Evolutionary conservation across 2,888 invertebrate genomes (phyloP), one percentile per base, ranked within the genome.

Genomic region (Xylocampa areola): DNA sequence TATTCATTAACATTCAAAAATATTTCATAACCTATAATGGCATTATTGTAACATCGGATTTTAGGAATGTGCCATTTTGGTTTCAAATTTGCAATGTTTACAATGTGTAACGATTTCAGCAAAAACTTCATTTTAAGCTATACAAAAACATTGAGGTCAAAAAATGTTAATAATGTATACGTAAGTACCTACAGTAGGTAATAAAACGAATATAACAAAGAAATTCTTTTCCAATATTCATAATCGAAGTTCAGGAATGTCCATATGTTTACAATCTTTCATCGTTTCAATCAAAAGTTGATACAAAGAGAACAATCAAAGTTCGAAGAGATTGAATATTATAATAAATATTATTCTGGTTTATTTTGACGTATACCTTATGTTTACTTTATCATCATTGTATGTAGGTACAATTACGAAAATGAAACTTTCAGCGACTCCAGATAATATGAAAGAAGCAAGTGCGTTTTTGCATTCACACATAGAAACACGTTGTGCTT

Each of bases 311-410:
- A 36, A 50, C 51, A 63, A 66, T 67, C 30, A 25, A 13, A 17
- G n/a, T n/a, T 47, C 40, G 41, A 32, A 51, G 13, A 62, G 19
- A 68, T 60, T 67, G 45, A 60, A 63, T 40, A 50, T 51, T 45
- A 27, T 40, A 51, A 63, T 45, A 51, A 59, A 45, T 51, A 45
- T 41, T 50, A 10, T 52, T 35, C 64, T 64, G 43, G 32, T 43
- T 61, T 47, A 47, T 50, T 47, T 63, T 30, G 7, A 25, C 4
- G 48, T 33, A 13, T 40, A 49, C n/a, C n/a, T n/a, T n/a, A 32
- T 55, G 64, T 64, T 69, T 69, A 55, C 55, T 35, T 33, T 35
- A 32, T 37, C 49, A 55, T 54, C 49, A 37, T 23, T 63, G 37
- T 35, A 19, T 25, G 63, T 49, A 19, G 32, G 40, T 44, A 39